Evolutionary conservation across 2,113 vertebrate species (phyloP).

Genomic region (Oreochromis tanganicae): DNA sequence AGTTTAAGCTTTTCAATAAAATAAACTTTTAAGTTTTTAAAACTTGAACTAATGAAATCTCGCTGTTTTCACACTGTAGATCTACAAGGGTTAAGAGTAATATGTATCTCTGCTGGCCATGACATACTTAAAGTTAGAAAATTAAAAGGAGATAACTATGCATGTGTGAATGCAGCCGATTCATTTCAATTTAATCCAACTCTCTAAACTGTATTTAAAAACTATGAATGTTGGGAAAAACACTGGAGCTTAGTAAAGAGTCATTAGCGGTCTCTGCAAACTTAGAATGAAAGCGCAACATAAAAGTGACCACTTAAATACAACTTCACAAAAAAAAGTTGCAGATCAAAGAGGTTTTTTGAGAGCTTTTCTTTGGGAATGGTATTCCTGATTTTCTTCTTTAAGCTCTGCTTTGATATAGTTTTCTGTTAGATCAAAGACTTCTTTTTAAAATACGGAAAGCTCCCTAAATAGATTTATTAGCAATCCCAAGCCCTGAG

Average conservation of each 20-base stretch:
- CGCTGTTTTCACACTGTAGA: background rate
- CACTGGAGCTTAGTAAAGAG: background rate
- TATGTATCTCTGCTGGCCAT: background rate
- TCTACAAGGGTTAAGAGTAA: background rate
- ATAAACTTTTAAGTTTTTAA: background rate
- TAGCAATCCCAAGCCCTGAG: background rate
- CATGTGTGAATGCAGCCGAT: background rate
- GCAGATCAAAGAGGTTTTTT: background rate
- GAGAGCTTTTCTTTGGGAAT: background rate
- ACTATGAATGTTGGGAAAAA: background rate
- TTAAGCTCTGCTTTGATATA: background rate
- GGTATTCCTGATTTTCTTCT: background rate
- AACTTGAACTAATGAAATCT: accelerated
- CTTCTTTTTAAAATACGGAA: background rate
- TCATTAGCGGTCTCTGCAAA: background rate
- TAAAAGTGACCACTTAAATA: background rate
- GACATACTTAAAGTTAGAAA: background rate
- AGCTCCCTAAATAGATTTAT: background rate
- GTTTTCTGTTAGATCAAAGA: background rate
- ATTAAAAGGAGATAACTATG: background rate
- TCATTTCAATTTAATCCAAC: background rate
- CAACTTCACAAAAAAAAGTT: background rate
- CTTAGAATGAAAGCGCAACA: background rate
- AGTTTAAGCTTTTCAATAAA: background rate
- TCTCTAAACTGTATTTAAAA: background rate